Evolutionary conservation across 1,140 invertebrate genomes (phyloP).

Genomic region (Sycophila sp.): DNA sequence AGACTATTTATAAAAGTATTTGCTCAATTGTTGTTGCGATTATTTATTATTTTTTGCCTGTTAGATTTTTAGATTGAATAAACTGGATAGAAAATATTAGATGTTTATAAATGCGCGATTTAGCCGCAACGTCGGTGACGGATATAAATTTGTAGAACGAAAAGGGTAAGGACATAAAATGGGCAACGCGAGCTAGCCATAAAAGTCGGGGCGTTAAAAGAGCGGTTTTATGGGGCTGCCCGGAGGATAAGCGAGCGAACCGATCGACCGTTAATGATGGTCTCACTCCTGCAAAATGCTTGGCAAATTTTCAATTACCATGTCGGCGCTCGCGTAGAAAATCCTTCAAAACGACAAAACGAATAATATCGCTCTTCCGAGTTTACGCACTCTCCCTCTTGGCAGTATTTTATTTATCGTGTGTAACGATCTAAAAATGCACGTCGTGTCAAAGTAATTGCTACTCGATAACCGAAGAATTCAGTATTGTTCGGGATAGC

Average conservation of each 20-base stretch:
- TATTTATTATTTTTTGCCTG: neutral
- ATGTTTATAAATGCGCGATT: neutral
- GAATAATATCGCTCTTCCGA: no score
- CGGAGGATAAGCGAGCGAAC: constrained; percentile 73
- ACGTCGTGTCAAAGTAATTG: neutral
- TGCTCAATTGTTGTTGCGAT: neutral
- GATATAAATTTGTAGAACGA: constrained; percentile 73
- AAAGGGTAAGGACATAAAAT: constrained; percentile 29
- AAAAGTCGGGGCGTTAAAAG: constrained; percentile 21
- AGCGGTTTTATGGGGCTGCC: constrained; percentile 42
- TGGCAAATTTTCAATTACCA: constrained; percentile 71
- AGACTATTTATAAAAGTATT: neutral
- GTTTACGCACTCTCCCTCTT: constrained; percentile 68
- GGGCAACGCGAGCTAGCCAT: constrained; percentile 12
- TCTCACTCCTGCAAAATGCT: constrained; percentile 60
- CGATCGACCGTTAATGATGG: constrained; percentile 67
- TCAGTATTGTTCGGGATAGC: neutral
- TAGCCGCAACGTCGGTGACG: constrained; percentile 71
- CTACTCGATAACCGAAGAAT: neutral
- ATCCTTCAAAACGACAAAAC: constrained; percentile 84
- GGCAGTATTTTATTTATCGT: neutral
- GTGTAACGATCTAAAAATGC: neutral
- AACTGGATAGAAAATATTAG: neutral
- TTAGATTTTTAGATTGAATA: neutral
- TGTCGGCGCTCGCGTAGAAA: constrained; percentile 77